Conservation (phyloP, 2,113 vertebrate species). For the Elaphurus davidianus region DNA sequence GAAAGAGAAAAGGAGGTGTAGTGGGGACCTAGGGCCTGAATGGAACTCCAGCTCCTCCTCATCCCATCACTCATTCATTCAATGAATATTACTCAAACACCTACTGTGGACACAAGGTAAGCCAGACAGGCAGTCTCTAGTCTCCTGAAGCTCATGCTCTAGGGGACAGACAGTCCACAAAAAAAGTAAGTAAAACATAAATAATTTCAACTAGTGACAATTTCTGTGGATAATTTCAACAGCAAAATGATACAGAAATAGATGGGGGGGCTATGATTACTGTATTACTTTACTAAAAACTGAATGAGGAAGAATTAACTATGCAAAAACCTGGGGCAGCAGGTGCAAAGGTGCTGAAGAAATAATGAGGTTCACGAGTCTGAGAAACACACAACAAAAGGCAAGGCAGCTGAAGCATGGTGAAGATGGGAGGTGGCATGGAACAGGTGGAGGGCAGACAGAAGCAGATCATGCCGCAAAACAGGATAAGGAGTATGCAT, state of each 20-base stretch:
- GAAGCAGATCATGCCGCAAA: neutral
- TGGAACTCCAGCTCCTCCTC: neutral
- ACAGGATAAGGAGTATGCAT: neutral
- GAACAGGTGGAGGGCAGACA: neutral
- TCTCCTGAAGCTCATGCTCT: neutral
- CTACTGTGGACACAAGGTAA: neutral
- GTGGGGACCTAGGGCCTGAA: neutral
- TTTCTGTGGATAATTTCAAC: neutral
- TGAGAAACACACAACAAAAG: neutral
- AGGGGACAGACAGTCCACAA: neutral
- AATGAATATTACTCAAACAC: neutral
- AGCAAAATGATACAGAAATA: neutral
- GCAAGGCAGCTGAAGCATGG: no score
- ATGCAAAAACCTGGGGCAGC: neutral
- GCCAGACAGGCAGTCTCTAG: neutral
- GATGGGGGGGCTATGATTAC: neutral
- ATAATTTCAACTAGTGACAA: neutral
- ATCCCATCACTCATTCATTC: neutral
- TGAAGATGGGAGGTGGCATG: neutral
- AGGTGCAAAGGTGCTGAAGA: neutral
- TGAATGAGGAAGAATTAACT: neutral
- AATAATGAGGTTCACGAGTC: neutral
- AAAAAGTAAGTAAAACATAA: neutral
- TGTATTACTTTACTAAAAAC: neutral
- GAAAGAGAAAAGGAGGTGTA: neutral